Base-by-base conservation (phyloP, 2,888 invertebrate species). In the Pseudolycoriella hygida region DNA sequence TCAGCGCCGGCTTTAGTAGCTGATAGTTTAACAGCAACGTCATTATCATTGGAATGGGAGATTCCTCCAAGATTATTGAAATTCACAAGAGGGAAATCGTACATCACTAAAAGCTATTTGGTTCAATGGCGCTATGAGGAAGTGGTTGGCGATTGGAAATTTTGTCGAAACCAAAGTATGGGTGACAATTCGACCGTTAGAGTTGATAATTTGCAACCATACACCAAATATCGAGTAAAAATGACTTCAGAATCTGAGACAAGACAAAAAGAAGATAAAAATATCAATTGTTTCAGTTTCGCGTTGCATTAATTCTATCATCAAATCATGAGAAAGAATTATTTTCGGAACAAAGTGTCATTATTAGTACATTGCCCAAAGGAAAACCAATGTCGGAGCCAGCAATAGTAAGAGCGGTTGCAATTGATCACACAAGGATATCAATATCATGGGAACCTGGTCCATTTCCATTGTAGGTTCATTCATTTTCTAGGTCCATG, bases 361-460 rank as follows among this genome's bases (percentile, higher is more conserved):
- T 82, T 42, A 85, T 85, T 54, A 75, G 78, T 48, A 87, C 87
- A 1, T 62, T 76, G 37, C 74, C 83, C 4, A 74, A 71, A 47
- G 87, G 85, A 31, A 70, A 74, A 43, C 87, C 88, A 12, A 70
- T 77, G 52, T 90, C 84, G 1, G 73, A 81, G 18, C 85, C 89
- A 5, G 67, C 73, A 49, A 76, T 85, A 50, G 74, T 85, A 52
- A 73, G 80, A 52, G 79, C 83, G 17, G 76, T 82, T 46, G 76
- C 88, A 3, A 75, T 88, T 46, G 88, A 90, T 63, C 74, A 83
- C 43, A 77, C 78, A 53, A 76, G 88, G 53, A 79, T 92, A 49
- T 85, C 86, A 50, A 76, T 93, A 48, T 83, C 82, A 54, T 93
- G 92, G 92, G 78, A 79, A 60, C 80, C 86, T 14, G 90, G 92